Evolutionary conservation across 2,888 invertebrate species (phyloP), one percentile per base, ranked within the genome.

Genomic region (Tridacna gigas): DNA sequence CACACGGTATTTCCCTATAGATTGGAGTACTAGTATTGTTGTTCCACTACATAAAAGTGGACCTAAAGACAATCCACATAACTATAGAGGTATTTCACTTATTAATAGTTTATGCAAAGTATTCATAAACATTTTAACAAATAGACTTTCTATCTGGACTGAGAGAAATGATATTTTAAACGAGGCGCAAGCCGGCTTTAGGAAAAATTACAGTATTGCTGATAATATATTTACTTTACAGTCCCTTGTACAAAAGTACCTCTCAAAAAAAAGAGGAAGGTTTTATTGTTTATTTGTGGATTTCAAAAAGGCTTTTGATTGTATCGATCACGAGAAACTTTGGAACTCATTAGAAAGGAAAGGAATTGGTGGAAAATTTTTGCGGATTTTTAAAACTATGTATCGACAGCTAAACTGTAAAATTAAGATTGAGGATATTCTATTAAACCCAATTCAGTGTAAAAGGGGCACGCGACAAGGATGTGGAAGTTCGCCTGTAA

Each of bases 211-310:
- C 20, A 15, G 13, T 28, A 13, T 18, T 28, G 20, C 22, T 11
- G 67, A 67, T 22, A 67, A 67, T 67, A 67, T 67, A 13, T 67
- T 67, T 37, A 67, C 28, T 26, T 67, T 67, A 67, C 67, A 67
- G 28, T 37, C 71, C 13, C 45, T 71, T 5, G 28, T 28, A 13
- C 28, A 67, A 37, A 67, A 67, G 20, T 67, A 67, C 26, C 7
- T 67, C 9, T 11, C 5, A 11, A 18, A 67, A 67, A 67, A 37
- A 22, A 15, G 67, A 11, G 67, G 67, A 20, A 18, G 67, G 22
- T 67, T 67, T 67, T 67, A 67, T 26, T 9, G 9, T 15, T 67
- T 67, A 26, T 26, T 15, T 22, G 67, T 67, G 11, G 61, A 61
- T 61, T 61, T 61, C 22, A 12, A n/a, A 61, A 61, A 61, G n/a